Percentiles rank a stretch among this genome's conserved stretches.
phyloP scores from a whole-genome alignment of 2,113 vertebrate genomes.

The Hoplias malabaricus region DNA sequence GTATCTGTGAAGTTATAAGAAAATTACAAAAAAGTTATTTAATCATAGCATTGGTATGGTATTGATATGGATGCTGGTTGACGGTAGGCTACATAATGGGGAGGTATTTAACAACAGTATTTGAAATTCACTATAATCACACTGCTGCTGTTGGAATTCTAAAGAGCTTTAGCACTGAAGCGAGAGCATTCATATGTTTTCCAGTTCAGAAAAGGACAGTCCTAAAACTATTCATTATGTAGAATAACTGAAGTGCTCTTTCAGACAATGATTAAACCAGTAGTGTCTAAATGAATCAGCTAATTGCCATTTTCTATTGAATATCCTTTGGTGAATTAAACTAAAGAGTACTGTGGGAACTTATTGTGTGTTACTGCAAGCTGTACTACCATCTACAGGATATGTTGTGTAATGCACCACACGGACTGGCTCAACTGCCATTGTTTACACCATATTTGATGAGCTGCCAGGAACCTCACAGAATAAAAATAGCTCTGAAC shows the following conservation, averaged over 20 bases:
- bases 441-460: slow-evolving; percentile 39
- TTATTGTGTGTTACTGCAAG: not conserved
- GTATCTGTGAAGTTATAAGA: too few species aligned
- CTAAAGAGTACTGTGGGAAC: not conserved
- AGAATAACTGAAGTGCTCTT: too few species aligned
- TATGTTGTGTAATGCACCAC: not conserved
- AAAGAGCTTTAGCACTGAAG: too few species aligned
- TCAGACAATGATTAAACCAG: too few species aligned
- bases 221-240: too few species aligned
- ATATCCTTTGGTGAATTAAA: not conserved
- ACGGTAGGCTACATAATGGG: not conserved
- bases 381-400: slow-evolving; percentile 37
- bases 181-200: too few species aligned
- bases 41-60: too few species aligned
- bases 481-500: slow-evolving; percentile 14
- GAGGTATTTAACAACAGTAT: not conserved
- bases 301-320: not conserved
- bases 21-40: too few species aligned
- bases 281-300: too few species aligned
- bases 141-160: too few species aligned
- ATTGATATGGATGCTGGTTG: too few species aligned
- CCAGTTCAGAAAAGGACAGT: too few species aligned
- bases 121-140: not conserved
- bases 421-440: slow-evolving; percentile 3
- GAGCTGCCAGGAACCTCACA: slow-evolving; percentile 2